A percentile compares a stretch with the other conserved stretches of the same genome.
Conservation (phyloP, 2,113 vertebrate genomes). For the Cynopterus brachyotis region DNA sequence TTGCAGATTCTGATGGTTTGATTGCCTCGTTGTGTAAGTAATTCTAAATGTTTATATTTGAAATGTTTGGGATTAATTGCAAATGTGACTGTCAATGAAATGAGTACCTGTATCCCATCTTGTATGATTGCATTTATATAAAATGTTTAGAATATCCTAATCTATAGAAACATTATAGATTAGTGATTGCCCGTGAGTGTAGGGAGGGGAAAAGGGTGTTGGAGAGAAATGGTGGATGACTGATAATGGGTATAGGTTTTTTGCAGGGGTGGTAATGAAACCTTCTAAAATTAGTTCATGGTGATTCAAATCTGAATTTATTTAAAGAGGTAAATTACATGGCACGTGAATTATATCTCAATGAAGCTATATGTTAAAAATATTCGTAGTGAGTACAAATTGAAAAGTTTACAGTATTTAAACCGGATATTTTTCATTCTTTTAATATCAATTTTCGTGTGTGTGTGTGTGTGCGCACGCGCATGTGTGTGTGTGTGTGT, state of each 20-base stretch:
- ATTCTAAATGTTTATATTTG: slow-evolving; percentile 41
- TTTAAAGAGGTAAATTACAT: not conserved
- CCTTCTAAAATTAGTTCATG: not conserved
- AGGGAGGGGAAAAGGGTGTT: fast-evolving
- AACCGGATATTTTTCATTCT: not conserved
- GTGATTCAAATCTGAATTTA: not conserved
- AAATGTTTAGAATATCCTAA: not conserved
- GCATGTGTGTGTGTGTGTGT: not conserved
- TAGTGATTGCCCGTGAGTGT: not conserved
- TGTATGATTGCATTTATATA: not conserved
- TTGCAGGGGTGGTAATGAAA: not conserved
- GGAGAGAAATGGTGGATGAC: not conserved
- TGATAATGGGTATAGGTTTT: not conserved
- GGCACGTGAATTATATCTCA: not conserved
- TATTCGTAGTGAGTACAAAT: not conserved
- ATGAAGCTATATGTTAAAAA: not conserved
- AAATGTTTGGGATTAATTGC: slow-evolving; percentile 15
- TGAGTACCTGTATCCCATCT: not conserved
- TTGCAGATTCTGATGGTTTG: slow-evolving; percentile 84
- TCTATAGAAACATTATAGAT: not conserved
- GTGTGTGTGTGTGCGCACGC: too few relatives aligned
- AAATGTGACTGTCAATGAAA: not conserved
- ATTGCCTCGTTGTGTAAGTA: slow-evolving; percentile 90
- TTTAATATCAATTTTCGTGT: not conserved
- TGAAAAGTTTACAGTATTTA: not conserved